Evolutionary conservation across 2,113 vertebrate species (phyloP).

Genomic region (Panthera uncia): DNA sequence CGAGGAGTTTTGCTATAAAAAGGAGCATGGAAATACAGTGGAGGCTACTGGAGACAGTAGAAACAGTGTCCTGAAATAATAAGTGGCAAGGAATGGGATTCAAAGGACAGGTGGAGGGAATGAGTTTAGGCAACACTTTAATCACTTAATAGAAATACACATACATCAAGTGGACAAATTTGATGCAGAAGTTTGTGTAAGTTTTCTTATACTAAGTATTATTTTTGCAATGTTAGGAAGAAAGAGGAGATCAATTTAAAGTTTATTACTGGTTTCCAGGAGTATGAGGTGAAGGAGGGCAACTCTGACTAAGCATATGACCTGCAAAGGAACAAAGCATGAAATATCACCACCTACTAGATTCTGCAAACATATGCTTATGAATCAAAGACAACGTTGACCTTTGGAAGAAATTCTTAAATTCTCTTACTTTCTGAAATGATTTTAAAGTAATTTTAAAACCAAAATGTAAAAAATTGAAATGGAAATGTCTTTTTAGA

Average conservation of each 20-base stretch:
- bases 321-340: background rate
- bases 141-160: background rate
- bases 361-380: background rate
- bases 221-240: background rate
- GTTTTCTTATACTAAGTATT: background rate
- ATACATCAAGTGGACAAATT: background rate
- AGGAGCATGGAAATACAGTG: background rate
- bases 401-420: background rate
- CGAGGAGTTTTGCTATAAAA: background rate
- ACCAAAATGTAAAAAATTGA: background rate
- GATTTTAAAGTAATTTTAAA: background rate
- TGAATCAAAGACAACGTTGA: background rate
- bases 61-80: background rate
- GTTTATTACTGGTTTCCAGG: background rate
- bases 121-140: background rate
- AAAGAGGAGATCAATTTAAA: background rate
- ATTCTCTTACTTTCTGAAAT: background rate
- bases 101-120: background rate
- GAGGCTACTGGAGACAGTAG: background rate
- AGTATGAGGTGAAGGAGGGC: background rate
- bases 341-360: background rate
- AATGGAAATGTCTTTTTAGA: background rate
- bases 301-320: background rate
- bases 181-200: background rate
- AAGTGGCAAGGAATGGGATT: background rate